These are phyloP conservation scores for Carcharodon carcharias DNA, from an alignment of 2,797 vertebrate species.

Conservation along the genomic window DNA sequence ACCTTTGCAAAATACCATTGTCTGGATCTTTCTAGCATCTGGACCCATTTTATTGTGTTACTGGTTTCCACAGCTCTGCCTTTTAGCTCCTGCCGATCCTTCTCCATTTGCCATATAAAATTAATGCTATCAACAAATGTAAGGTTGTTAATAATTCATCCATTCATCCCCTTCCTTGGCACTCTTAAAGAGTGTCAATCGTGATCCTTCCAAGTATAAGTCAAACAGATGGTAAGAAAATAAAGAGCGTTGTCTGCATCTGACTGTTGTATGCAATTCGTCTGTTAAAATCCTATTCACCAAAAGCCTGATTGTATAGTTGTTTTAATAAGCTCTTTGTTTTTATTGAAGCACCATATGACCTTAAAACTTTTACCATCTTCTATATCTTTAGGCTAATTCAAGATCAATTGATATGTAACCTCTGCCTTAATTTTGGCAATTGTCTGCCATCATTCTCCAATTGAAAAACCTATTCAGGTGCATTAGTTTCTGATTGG, in stretches of 20 bases:
- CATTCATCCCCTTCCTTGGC: conserved; percentile 27
- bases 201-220: conserved; percentile 30
- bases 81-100: conserved; percentile 27
- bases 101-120: background rate
- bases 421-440: background rate
- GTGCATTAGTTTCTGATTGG: background rate
- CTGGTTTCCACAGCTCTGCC: conserved; percentile 7
- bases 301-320: conserved; percentile 34
- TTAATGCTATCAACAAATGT: conserved; percentile 22
- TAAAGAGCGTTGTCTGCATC: conserved; percentile 7
- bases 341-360: conserved; percentile 14
- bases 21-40: background rate
- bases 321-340: conserved; percentile 10
- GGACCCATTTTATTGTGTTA: conserved; percentile 16
- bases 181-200: conserved; percentile 31
- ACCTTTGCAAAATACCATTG: conserved; percentile 28
- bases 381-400: background rate
- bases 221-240: conserved; percentile 34
- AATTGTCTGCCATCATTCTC: background rate
- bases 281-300: background rate
- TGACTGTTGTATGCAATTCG: background rate
- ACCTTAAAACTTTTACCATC: background rate
- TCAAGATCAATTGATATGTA: background rate
- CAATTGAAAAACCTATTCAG: background rate
- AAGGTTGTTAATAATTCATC: conserved; percentile 31